phyloP scores from a whole-genome alignment of 37 sponge, comb jelly and placozoan species.

The Axinella damicornis region DNA sequence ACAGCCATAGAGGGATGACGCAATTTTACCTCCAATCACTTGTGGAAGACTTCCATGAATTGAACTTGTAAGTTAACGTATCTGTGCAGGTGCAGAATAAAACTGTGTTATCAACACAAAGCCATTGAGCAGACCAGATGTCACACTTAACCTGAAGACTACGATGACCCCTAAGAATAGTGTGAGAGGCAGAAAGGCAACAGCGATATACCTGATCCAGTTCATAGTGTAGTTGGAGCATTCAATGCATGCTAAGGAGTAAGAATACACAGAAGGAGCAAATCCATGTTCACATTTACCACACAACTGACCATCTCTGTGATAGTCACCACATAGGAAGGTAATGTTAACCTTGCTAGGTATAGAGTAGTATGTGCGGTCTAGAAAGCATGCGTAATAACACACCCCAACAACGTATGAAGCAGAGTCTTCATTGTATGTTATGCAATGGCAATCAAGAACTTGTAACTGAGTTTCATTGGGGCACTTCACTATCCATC shows the following conservation, averaged over 20 bases:
- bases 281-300: neutral
- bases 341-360: too few relatives aligned
- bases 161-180: neutral
- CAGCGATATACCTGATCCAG: slow-evolving; percentile 3
- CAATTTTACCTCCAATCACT: too few relatives aligned
- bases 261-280: slow-evolving; percentile 9
- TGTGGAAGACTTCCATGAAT: too few relatives aligned
- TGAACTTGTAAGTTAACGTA: too few relatives aligned
- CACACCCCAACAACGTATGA: too few relatives aligned
- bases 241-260: neutral
- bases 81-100: neutral
- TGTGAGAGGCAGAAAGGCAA: slow-evolving; percentile 2
- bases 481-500: too few relatives aligned
- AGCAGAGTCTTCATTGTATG: too few relatives aligned
- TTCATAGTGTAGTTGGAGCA: slow-evolving; percentile 13
- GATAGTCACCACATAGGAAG: too few relatives aligned
- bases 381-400: too few relatives aligned
- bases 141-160: neutral
- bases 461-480: too few relatives aligned
- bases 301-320: slow-evolving; percentile 10
- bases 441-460: too few relatives aligned
- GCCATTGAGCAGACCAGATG: neutral
- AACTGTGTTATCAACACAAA: neutral
- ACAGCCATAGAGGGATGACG: neutral
- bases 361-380: too few relatives aligned